Evolutionary conservation across 2,113 vertebrate genomes (phyloP).

Genomic region (Tricholaema leucomelas): DNA sequence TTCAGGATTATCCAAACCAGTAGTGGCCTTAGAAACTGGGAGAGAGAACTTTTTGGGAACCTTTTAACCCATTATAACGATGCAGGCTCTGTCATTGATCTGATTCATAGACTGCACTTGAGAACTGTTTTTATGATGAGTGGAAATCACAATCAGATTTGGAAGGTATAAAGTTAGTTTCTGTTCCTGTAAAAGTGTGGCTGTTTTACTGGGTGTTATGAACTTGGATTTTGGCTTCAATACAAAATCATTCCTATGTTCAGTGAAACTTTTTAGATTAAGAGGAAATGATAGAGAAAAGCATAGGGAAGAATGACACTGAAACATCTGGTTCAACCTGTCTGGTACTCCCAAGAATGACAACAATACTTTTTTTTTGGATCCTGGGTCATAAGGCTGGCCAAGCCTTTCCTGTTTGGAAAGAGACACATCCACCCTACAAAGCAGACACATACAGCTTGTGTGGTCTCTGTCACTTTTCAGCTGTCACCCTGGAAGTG

Average conservation of each 20-base stretch:
- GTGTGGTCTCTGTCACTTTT: background rate
- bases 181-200: background rate
- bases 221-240: background rate
- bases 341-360: background rate
- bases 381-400: background rate
- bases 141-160: background rate
- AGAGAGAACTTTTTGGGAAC: background rate
- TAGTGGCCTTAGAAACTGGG: background rate
- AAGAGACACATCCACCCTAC: background rate
- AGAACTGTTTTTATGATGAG: background rate
- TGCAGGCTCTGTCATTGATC: background rate
- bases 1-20: background rate
- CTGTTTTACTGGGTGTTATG: background rate
- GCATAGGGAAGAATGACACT: background rate
- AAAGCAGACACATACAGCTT: background rate
- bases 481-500: background rate
- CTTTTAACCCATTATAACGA: background rate
- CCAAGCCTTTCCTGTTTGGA: background rate
- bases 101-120: background rate
- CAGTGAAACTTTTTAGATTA: background rate
- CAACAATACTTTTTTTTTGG: background rate
- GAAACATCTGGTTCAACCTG: background rate
- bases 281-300: slow-evolving; percentile 4
- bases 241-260: background rate
- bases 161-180: background rate